phyloP scores from a whole-genome alignment of 1,140 invertebrate species.

The Drosophila santomea region DNA sequence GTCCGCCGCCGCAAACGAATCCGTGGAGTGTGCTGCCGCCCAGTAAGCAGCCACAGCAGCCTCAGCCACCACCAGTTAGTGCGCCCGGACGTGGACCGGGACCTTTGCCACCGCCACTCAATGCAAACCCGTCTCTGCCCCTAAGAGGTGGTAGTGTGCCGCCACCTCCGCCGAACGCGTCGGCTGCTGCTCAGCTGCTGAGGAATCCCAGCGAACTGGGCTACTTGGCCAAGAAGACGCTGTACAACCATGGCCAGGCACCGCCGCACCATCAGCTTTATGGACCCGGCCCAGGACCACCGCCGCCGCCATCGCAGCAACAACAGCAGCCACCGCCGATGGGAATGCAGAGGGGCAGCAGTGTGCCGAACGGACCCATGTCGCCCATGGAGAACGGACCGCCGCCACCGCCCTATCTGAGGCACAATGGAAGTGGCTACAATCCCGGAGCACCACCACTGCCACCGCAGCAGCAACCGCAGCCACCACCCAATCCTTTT shows the following conservation, averaged over 20 bases:
- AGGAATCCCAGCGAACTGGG: conserved; percentile 78
- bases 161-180: conserved; percentile 53
- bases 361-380: conserved; percentile 80
- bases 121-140: conserved; percentile 51
- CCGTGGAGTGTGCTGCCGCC: conserved; percentile 81
- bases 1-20: conserved; percentile 80
- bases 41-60: conserved; percentile 62
- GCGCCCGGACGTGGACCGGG: conserved; percentile 61
- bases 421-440: conserved; percentile 72
- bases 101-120: conserved; percentile 49
- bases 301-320: conserved; percentile 62
- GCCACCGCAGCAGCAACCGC: conserved; percentile 28
- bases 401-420: conserved; percentile 58
- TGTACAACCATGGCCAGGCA: conserved; percentile 71
- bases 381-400: conserved; percentile 78
- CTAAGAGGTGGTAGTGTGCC: conserved; percentile 76
- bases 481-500: conserved; percentile 60
- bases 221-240: conserved; percentile 73
- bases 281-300: conserved; percentile 53
- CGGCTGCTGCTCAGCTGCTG: conserved; percentile 58
- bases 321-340: conserved; percentile 57
- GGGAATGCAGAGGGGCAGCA: conserved; percentile 70
- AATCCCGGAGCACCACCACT: conserved; percentile 60
- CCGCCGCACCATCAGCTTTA: conserved; percentile 70
- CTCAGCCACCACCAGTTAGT: conserved; percentile 50